Base-by-base conservation (phyloP, 2,797 vertebrate species). In the Anomalospiza imberbis region DNA sequence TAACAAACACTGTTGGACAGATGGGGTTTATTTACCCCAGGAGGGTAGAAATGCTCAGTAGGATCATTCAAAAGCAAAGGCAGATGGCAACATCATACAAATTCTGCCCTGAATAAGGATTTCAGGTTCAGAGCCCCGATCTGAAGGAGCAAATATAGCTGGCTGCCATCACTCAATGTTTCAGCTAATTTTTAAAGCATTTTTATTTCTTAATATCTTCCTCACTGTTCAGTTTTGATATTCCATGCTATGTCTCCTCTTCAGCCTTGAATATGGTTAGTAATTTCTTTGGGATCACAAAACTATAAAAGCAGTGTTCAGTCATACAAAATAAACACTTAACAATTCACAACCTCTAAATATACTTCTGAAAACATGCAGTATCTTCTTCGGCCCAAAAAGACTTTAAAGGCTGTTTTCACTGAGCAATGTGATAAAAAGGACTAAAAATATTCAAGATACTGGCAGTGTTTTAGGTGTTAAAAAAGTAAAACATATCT, bases 21-120 rank as follows among this genome's bases (percentile, higher is more conserved):
- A 95, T 94, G 95, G 93, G 53, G n/a, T 77, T 95, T 76, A 55
- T 88, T 71, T 67, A 90, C 86, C 74, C 77, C 94, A 93, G 53
- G 84, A 95, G 86, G 47, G 44, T 50, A 82, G 55, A 95, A 94
- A 73, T 71, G 55, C 61, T 89, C 80, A 24, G 60, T 11, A 82
- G 63, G 48, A 67, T 63, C 72, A 13, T 55, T 85, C 55, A 93
- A 86, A 93, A 91, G 73, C 50, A 72, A 91, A 88, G 72, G 55
- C 92, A 92, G 67, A 95, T 53, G 63, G 94, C 71, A 84, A 84
- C 63, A 47, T 22, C 31, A 77, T 87, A 81, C 17, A 84, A 75
- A 62, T 82, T 79, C 60, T 82, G 34, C 38, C 63, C 70, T 71
- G 38, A 57, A 42, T 40, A 93, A 77, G 36, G 48, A 55, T 85